Evolutionary conservation across 2,797 vertebrate species (phyloP).

Genomic region (Philypnodon macrostomus): DNA sequence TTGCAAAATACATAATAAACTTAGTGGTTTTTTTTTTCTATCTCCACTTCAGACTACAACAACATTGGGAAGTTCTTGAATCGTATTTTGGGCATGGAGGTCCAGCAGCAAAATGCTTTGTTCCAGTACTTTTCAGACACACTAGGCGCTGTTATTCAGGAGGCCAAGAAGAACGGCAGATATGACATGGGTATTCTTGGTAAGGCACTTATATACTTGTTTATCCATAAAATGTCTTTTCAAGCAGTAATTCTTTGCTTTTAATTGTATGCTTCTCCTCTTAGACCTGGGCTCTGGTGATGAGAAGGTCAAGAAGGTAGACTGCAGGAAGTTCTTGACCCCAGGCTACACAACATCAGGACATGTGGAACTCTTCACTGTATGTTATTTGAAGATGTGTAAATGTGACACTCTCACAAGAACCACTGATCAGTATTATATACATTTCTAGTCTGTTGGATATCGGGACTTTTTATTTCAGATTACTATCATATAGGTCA

Average conservation of each 20-base stretch:
- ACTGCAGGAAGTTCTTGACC: constrained; percentile 94
- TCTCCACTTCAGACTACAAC: constrained; percentile 87
- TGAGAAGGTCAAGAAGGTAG: constrained; percentile 93
- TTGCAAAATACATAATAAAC: no score
- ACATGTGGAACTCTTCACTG: constrained; percentile 93
- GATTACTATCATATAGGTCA: no score
- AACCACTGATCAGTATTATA: no score
- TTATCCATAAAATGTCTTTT: background rate
- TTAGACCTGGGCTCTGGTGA: constrained; percentile 95
- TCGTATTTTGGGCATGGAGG: constrained; percentile 96
- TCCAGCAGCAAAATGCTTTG: constrained; percentile 94
- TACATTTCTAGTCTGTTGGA: no score
- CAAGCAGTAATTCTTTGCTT: background rate
- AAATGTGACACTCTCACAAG: no score
- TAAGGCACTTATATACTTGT: constrained; percentile 49
- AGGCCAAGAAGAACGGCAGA: constrained; percentile 96
- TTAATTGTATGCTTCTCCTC: background rate
- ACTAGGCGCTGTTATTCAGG: constrained; percentile 90
- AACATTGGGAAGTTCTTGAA: constrained; percentile 98
- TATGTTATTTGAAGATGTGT: no score
- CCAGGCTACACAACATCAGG: constrained; percentile 96
- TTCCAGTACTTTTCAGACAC: constrained; percentile 99
- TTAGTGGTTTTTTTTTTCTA: background rate
- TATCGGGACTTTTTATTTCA: no score
- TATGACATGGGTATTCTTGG: constrained; percentile 98